Evolutionary conservation across 2,888 invertebrate genomes (phyloP).

Genomic region (Scaptomyza reducta): DNA sequence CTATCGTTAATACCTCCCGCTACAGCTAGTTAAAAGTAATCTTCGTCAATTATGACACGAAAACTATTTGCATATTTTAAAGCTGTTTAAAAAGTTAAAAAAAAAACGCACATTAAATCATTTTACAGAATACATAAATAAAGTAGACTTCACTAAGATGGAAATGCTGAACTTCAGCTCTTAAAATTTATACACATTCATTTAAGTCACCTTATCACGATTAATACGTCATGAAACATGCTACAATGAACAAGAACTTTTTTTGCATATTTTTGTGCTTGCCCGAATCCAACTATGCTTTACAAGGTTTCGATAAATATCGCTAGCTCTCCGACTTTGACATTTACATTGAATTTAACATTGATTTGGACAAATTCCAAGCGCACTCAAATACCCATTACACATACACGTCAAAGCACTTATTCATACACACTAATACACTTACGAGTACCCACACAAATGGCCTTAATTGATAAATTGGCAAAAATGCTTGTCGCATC

Average conservation of each 20-base stretch:
- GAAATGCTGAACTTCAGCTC: no score
- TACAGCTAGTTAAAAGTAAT: background rate
- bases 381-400: background rate
- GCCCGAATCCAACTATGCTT: no score
- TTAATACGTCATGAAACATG: no score
- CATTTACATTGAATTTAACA: conserved; percentile 45
- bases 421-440: conserved; percentile 13
- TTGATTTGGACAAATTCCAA: conserved; percentile 24
- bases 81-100: background rate
- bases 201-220: no score
- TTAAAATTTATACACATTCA: no score
- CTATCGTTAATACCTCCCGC: background rate
- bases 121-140: no score
- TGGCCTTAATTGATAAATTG: conserved; percentile 49
- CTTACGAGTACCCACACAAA: conserved; percentile 1
- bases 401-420: background rate
- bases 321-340: conserved; percentile 31
- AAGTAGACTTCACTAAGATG: no score
- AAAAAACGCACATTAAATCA: no score
- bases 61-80: background rate
- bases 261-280: no score
- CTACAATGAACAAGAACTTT: no score
- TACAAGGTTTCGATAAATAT: conserved; percentile 29
- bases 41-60: background rate
- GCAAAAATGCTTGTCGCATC: conserved; percentile 32